Conservation (phyloP, 1,140 invertebrate genomes). For the Frieseomelitta varia region DNA sequence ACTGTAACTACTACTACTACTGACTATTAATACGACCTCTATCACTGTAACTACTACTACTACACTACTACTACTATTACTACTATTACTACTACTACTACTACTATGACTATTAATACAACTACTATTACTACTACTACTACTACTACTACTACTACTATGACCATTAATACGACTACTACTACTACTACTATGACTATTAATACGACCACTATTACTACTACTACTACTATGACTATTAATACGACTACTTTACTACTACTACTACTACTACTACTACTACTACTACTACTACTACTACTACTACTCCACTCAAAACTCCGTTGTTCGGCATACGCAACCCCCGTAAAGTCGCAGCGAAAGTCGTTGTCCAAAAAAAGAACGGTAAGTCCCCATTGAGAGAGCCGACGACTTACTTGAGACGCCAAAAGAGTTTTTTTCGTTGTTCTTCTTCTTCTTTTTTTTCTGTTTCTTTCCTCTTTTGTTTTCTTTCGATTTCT, state of each 20-base stretch:
- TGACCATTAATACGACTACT: conserved; percentile 75
- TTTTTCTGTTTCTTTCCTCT: neutral
- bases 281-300: conserved; percentile 74
- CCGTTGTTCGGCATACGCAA: conserved; percentile 81
- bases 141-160: conserved; percentile 79
- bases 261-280: conserved; percentile 72
- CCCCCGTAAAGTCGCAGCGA: conserved; percentile 82
- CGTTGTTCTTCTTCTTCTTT: conserved; percentile 22
- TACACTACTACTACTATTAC: conserved; percentile 79
- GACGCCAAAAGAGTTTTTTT: conserved; percentile 62
- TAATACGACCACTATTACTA: conserved; percentile 77
- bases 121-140: conserved; percentile 69
- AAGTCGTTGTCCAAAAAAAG: conserved; percentile 84
- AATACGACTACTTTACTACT: conserved; percentile 58
- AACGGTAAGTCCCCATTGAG: conserved; percentile 82
- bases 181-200: conserved; percentile 72
- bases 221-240: too few relatives aligned
- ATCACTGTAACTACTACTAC: conserved; percentile 71
- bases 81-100: conserved; percentile 69
- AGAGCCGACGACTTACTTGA: conserved; percentile 81
- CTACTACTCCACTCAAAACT: conserved; percentile 80
- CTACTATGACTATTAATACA: conserved; percentile 78
- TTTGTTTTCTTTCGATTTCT: conserved; percentile 12
- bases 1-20: conserved; percentile 67
- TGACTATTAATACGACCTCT: conserved; percentile 77